These are phyloP conservation scores for Eudasyphora cyanicolor DNA, from an alignment of 2,888 invertebrate genomes.

Conservation along the genomic window DNA sequence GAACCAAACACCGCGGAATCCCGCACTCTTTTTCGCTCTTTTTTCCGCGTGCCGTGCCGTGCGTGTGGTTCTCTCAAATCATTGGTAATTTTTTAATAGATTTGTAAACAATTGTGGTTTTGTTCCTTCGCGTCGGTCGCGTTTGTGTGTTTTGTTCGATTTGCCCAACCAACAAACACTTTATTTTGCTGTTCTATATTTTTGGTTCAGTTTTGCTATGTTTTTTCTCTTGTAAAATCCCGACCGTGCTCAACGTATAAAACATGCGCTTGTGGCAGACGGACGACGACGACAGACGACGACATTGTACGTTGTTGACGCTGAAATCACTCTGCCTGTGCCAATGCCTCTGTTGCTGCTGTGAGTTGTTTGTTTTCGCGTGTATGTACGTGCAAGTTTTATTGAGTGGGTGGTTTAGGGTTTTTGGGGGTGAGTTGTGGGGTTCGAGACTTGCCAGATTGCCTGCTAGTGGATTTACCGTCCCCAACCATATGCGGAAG, in stretches of 20 bases:
- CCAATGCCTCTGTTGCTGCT: background rate
- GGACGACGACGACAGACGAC: background rate
- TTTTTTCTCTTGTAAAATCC: slow-evolving; percentile 16
- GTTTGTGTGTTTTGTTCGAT: background rate
- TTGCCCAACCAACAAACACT: background rate
- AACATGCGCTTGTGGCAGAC: slow-evolving; percentile 45
- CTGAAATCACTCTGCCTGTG: too few species aligned
- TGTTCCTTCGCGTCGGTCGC: background rate
- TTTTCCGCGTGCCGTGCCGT: background rate
- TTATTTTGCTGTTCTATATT: background rate
- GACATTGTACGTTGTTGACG: background rate
- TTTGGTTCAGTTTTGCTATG: background rate
- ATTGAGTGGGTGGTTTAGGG: slow-evolving; percentile 49
- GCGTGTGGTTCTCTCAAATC: slow-evolving; percentile 2
- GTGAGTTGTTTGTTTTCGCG: slow-evolving; percentile 12
- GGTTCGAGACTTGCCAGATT: slow-evolving; percentile 11
- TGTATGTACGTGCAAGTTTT: slow-evolving; percentile 45
- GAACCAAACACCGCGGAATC: background rate
- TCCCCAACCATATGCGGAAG: too few species aligned
- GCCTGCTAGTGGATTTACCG: slow-evolving; percentile 4
- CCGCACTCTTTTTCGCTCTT: background rate
- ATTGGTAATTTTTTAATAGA: slow-evolving; percentile 18
- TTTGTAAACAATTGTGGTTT: slow-evolving; percentile 20
- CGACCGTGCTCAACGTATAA: slow-evolving; percentile 57
- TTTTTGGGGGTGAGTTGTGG: slow-evolving; percentile 37